These are phyloP conservation scores for Drosophila siamana DNA, from an alignment of 2,888 invertebrate species.

Conservation along the genomic window DNA sequence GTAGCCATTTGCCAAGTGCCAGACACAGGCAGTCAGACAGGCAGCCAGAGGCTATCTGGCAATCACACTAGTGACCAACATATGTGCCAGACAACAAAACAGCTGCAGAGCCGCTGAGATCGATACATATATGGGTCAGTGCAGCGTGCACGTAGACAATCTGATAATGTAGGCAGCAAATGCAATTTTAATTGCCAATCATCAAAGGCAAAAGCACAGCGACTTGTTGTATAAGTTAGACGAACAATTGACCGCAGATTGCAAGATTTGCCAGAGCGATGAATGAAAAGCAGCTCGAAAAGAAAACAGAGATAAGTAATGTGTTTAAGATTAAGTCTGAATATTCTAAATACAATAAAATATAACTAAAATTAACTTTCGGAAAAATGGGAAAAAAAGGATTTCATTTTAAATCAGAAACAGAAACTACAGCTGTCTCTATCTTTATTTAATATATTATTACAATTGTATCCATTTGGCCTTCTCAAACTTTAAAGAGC, in stretches of 20 bases:
- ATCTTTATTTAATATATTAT: no score
- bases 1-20: constrained; percentile 46
- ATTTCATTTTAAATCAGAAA: no score
- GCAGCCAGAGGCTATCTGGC: constrained; percentile 51
- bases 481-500: not conserved
- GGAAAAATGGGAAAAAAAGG: no score
- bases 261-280: not conserved
- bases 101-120: constrained; percentile 40
- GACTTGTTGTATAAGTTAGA: constrained; percentile 46
- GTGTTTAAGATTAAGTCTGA: not conserved
- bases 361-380: no score
- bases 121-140: constrained; percentile 64
- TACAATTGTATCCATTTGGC: no score
- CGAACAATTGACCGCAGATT: not conserved
- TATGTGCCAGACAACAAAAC: constrained; percentile 37
- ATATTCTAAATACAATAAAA: no score
- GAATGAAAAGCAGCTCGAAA: not conserved
- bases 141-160: constrained; percentile 57
- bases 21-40: constrained; percentile 6
- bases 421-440: no score
- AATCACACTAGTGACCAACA: constrained; percentile 72
- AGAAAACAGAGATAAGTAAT: not conserved
- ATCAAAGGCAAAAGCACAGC: constrained; percentile 29
- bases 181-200: constrained; percentile 77
- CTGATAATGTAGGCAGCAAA: constrained; percentile 62